Evolutionary conservation across 2,888 invertebrate species (phyloP), one percentile per base, ranked within the genome.

Genomic region (Coelopa pilipes): DNA sequence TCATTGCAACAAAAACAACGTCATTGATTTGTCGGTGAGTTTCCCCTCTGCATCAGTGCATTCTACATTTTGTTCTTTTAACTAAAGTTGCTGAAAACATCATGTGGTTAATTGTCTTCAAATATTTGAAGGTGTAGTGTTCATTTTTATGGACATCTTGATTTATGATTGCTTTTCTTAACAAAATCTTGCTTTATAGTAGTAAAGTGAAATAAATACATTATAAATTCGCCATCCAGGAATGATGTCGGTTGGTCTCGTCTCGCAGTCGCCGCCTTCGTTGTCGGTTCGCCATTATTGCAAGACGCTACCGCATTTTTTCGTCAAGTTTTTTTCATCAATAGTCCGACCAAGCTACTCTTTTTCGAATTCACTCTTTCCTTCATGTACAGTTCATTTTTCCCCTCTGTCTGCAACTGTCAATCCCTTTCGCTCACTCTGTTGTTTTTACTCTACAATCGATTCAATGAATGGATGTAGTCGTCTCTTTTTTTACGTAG

Each of bases 241-340:
- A 50, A 62, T 34, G 62, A 62, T 45, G 45, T n/a, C 15, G 34
- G n/a, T 34, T n/a, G 4, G 13, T 53, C 53, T 13, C 34, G 34
- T 62, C 7, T 53, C 53, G 62, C 62, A 12, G 62, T 24, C 62
- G 24, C 62, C 34, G 62, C 34, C 17, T 17, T 69, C 50, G 24
- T 66, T 12, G 19, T 69, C 11, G 49, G 45, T 21, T 70, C 65
- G 67, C 59, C 70, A 73, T 73, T 67, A 73, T 68, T 74, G 49
- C 74, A 79, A 80, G 80, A 82, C 80, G 79, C 80, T 77, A 79
- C 77, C 80, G 76, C 76, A 80, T 80, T 80, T 53, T 53, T 53
- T 53, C 53, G 53, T 15, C 53, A 53, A 53, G 15, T 53, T 15
- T 53, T 53, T 53, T 53, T 9, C 17, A 15, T 53, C n/a, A 2